Conservation (phyloP, 1,140 invertebrate species). For the Drosophila tsacasi region DNA sequence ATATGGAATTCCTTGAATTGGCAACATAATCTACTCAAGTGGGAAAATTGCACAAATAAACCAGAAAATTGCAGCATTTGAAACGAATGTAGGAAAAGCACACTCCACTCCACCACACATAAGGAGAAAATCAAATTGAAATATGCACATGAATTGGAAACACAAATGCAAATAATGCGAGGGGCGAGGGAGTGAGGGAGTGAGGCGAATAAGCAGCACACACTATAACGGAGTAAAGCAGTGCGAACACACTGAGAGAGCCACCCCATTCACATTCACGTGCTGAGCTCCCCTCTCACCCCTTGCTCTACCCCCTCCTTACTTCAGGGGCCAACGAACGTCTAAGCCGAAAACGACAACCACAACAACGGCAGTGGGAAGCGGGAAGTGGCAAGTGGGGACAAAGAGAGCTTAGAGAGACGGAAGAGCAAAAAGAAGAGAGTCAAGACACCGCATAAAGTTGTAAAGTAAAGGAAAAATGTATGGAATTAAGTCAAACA, state of each 20-base stretch:
- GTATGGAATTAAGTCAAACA: constrained; percentile 76
- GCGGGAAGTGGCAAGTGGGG: constrained; percentile 25
- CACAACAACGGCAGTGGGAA: constrained; percentile 35
- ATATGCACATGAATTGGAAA: constrained; percentile 48
- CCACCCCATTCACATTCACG: constrained; percentile 54
- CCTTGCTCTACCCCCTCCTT: not conserved
- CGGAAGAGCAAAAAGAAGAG: constrained; percentile 27
- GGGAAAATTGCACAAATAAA: constrained; percentile 59
- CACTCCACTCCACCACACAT: constrained; percentile 17
- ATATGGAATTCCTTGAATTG: constrained; percentile 37
- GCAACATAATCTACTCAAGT: constrained; percentile 48
- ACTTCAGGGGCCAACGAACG: constrained; percentile 72
- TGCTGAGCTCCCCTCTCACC: constrained; percentile 24
- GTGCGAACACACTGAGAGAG: constrained; percentile 16
- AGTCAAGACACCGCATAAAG: constrained; percentile 33
- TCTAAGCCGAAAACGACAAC: constrained; percentile 65
- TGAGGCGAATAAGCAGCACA: constrained; percentile 17
- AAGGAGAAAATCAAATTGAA: constrained; percentile 61
- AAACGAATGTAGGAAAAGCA: constrained; percentile 38
- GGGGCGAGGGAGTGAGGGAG: not conserved
- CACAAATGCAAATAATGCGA: constrained; percentile 16
- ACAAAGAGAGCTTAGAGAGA: constrained; percentile 25
- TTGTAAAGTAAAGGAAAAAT: constrained; percentile 69
- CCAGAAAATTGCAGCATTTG: constrained; percentile 57
- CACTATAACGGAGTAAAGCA: constrained; percentile 23